Evolutionary conservation across 2,113 vertebrate genomes (phyloP).

Genomic region (Halcyon malimbica): DNA sequence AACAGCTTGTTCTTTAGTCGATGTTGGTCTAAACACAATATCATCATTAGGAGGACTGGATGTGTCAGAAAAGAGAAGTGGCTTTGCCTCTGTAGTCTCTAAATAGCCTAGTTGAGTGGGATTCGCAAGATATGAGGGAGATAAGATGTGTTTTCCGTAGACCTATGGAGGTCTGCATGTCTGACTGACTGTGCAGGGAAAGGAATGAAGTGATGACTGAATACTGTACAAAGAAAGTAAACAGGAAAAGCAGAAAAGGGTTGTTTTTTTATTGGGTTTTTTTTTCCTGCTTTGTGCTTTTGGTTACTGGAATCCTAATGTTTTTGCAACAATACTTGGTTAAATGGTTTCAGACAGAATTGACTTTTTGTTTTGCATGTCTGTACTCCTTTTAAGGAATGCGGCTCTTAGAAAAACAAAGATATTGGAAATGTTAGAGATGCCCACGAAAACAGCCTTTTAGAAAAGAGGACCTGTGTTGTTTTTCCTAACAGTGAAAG

Average conservation of each 20-base stretch:
- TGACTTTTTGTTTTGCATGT: slow-evolving; percentile 25
- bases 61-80: neutral
- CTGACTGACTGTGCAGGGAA: fast-evolving
- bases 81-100: neutral
- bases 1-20: neutral
- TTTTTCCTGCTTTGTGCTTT: neutral
- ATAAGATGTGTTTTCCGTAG: neutral
- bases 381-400: slow-evolving; percentile 33
- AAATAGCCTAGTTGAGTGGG: neutral
- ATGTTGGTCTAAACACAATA: neutral
- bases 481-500: neutral
- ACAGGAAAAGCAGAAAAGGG: neutral
- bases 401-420: neutral
- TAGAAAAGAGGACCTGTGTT: neutral
- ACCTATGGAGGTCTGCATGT: neutral
- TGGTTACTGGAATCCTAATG: neutral
- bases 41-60: neutral
- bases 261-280: neutral
- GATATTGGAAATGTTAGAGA: neutral
- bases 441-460: slow-evolving; percentile 20
- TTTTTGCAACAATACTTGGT: slow-evolving; percentile 30
- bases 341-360: slow-evolving; percentile 29
- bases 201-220: neutral
- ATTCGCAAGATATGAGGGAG: neutral
- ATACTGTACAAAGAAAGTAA: neutral